phyloP scores from a whole-genome alignment of 2,797 vertebrate genomes.

The Poecilia picta region DNA sequence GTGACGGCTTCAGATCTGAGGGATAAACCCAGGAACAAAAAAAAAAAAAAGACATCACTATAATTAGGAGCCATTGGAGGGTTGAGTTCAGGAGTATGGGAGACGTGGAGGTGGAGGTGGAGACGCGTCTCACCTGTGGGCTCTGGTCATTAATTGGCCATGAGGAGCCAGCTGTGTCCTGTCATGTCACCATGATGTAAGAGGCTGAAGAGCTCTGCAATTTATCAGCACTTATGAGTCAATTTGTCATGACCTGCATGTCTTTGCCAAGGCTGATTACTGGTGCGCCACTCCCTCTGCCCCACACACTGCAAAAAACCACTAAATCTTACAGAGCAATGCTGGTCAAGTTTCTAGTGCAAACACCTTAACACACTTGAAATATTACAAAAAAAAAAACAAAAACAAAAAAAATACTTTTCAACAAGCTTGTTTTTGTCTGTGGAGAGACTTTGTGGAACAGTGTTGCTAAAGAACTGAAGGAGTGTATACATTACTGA shows the following conservation, averaged over 20 bases:
- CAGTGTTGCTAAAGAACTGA: too few species aligned
- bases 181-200: constrained; percentile 67
- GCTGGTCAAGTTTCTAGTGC: too few species aligned
- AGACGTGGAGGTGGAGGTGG: constrained; percentile 26
- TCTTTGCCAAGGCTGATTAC: constrained; percentile 63
- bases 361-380: too few species aligned
- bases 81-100: constrained; percentile 34
- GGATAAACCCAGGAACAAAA: neutral
- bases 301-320: constrained; percentile 9
- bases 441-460: too few species aligned
- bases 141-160: constrained; percentile 77
- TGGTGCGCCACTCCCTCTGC: constrained; percentile 47
- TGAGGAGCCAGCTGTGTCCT: constrained; percentile 64
- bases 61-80: neutral
- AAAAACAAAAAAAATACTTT: too few species aligned
- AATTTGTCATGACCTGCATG: constrained; percentile 79
- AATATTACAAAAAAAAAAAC: too few species aligned
- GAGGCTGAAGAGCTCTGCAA: constrained; percentile 56
- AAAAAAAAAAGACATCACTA: neutral
- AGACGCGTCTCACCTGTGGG: constrained; percentile 76
- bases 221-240: constrained; percentile 82
- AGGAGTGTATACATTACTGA: too few species aligned
- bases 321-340: too few species aligned
- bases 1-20: neutral
- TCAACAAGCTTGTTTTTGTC: too few species aligned